Evolutionary conservation across 2,797 vertebrate genomes (phyloP).

Genomic region (Pelodytes ibericus): DNA sequence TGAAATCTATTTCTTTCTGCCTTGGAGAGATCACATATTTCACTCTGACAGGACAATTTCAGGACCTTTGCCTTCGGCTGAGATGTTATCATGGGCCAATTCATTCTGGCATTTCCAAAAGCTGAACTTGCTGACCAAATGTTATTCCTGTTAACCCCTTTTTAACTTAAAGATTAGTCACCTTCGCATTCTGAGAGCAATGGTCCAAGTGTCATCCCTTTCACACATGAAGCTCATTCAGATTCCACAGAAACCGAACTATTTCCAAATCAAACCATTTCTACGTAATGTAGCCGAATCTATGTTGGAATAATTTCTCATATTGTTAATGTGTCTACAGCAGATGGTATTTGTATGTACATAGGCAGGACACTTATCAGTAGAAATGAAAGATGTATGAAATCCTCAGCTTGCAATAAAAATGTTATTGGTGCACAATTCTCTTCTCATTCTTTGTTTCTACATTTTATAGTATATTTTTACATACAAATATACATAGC

Average conservation of each 20-base stretch:
- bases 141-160: background rate
- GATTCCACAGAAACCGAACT: background rate
- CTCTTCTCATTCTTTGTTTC: background rate
- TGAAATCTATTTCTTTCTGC: constrained; percentile 47
- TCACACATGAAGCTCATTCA: background rate
- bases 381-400: constrained; percentile 18
- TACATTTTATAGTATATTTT: background rate
- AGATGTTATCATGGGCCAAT: constrained; percentile 50
- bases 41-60: constrained; percentile 56
- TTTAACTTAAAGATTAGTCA: background rate
- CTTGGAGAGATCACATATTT: constrained; percentile 41
- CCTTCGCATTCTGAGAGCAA: background rate
- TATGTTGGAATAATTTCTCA: constrained; percentile 4
- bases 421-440: background rate
- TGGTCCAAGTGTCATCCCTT: background rate
- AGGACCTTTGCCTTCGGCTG: constrained; percentile 38
- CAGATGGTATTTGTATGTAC: constrained; percentile 34
- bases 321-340: constrained; percentile 5
- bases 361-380: constrained; percentile 10
- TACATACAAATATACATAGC: background rate
- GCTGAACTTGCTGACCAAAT: constrained; percentile 29
- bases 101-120: constrained; percentile 45
- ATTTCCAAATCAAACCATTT: background rate
- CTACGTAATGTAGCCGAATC: background rate
- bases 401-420: background rate